phyloP scores from a whole-genome alignment of 2,888 invertebrate genomes.

The Agriopis leucophaearia region DNA sequence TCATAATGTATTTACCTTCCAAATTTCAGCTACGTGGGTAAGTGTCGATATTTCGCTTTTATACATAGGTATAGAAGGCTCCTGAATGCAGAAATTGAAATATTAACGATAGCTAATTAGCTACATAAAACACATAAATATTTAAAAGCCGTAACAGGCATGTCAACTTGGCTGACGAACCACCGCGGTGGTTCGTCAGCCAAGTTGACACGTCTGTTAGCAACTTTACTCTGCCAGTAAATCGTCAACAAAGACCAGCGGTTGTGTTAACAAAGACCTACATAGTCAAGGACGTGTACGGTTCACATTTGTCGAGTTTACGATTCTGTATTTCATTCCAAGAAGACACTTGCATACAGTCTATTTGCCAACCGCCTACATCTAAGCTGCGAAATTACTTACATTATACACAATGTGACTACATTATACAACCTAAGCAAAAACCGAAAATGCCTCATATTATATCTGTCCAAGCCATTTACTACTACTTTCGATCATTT shows the following conservation, averaged over 20 bases:
- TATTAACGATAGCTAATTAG: too few relatives aligned
- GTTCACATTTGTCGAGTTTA: conserved; percentile 15
- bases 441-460: neutral
- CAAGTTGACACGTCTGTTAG: too few relatives aligned
- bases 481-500: too few relatives aligned
- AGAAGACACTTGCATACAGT: neutral
- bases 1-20: too few relatives aligned
- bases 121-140: too few relatives aligned
- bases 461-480: too few relatives aligned
- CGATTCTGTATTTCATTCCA: conserved; percentile 17
- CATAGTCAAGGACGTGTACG: conserved; percentile 14
- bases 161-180: too few relatives aligned
- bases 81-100: too few relatives aligned
- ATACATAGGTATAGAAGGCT: neutral
- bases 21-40: too few relatives aligned
- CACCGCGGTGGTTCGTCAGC: too few relatives aligned
- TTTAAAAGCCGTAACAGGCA: too few relatives aligned
- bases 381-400: neutral
- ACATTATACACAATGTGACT: neutral
- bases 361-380: conserved; percentile 12
- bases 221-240: conserved; percentile 8
- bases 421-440: neutral
- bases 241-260: conserved; percentile 5
- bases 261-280: conserved; percentile 22
- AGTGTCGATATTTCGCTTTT: too few relatives aligned